Evolutionary conservation across 1,140 invertebrate species (phyloP).

Genomic region (Ips nitidus): DNA sequence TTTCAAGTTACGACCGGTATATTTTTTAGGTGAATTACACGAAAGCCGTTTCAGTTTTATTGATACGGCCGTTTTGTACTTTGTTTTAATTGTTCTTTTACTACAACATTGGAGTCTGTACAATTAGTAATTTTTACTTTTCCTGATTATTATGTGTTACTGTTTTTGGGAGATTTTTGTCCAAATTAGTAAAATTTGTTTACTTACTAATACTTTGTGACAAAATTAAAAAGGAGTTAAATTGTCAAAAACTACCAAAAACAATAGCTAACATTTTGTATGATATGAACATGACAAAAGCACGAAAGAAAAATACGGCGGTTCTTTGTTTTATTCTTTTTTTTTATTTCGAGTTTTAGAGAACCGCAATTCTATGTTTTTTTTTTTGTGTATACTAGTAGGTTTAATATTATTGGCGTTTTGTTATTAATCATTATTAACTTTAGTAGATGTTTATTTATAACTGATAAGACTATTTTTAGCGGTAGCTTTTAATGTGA

Average conservation of each 20-base stretch:
- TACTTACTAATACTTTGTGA: no score
- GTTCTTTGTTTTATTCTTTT: no score
- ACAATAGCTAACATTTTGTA: no score
- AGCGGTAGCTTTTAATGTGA: slow-evolving; percentile 36
- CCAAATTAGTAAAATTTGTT: no score
- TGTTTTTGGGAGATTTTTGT: no score
- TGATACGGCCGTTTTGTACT: slow-evolving; percentile 50
- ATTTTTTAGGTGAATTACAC: slow-evolving; percentile 33
- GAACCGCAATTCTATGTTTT: no score
- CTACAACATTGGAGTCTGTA: slow-evolving; percentile 48
- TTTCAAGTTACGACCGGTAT: no score
- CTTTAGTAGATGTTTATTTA: slow-evolving; percentile 39
- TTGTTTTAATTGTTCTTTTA: slow-evolving; percentile 48
- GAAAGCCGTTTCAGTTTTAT: slow-evolving; percentile 53
- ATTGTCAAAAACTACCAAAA: no score
- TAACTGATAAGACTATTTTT: slow-evolving; percentile 32
- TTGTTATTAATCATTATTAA: slow-evolving; percentile 31
- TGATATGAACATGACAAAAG: no score
- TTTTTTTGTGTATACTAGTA: slow-evolving; percentile 7
- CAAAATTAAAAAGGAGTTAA: no score
- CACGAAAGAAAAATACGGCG: no score
- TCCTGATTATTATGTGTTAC: not conserved
- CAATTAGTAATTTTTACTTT: slow-evolving; percentile 46
- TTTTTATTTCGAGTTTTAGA: no score
- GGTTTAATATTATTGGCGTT: slow-evolving; percentile 3